Evolutionary conservation across 2,888 invertebrate species (phyloP), one percentile per base, ranked within the genome.

Genomic region (Brachycybe producta): DNA sequence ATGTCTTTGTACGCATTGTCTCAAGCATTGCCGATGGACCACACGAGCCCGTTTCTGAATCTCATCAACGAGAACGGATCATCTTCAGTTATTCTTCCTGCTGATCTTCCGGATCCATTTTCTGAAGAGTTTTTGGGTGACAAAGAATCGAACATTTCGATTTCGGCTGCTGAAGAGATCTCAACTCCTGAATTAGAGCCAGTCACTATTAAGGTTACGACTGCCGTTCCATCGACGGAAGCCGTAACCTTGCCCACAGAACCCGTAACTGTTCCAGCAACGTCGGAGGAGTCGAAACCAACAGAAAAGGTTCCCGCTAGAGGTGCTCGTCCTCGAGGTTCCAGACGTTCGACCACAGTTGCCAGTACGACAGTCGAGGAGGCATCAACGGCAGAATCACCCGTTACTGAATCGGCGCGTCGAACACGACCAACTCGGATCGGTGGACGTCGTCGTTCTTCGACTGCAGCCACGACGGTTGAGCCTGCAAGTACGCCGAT

Each of bases 1-100:
- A 51, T 35, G 38, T 34, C 45, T 13, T 27, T 53, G 24, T 53
- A 53, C 24, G 53, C 53, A 21, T 40, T 53, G 15, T 53, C 53
- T 7, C 24, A 42, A 39, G 53, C 53, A 35, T 24, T 49, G 2
- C 41, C 42, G 13, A 24, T 52, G 13, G 48, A 52, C 30, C 47
- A 52, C 27, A 47, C 36, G 17, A 5, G 36, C 13, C 47, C 47
- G 13, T 47, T 47, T 36, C 13, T 47, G 23, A 47, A 38, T 15
- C 11, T 34, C 28, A 8, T 32, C 30, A 28, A 19, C 23, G 39
- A n/a, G 7, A 17, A 27, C 23, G 47, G 23, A n/a, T 38, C 21
- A 27, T 15, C 39, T n/a, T 26, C 40, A 1, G 36, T 48, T 35
- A 26, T 52, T 15, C 36, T 49, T 5, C 49, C 49, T 28, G 19